phyloP scores from a whole-genome alignment of 92 coral and sea anemone species.

The Umimayanthus chanpuru region DNA sequence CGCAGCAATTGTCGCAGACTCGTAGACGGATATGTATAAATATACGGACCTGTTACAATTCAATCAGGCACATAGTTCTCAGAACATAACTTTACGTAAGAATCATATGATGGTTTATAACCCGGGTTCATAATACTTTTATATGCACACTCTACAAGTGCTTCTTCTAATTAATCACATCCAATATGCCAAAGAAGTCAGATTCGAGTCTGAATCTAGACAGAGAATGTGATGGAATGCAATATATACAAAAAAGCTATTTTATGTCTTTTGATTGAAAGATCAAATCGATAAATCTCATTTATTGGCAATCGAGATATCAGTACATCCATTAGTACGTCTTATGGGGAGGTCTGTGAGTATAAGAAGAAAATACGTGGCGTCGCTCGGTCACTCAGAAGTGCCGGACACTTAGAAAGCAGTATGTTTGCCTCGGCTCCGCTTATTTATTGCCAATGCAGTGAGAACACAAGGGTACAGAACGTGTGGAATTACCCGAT shows the following conservation, averaged over 20 bases:
- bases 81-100: not conserved
- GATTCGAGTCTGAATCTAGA: not conserved
- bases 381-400: conserved; percentile 4
- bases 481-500: not conserved
- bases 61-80: not conserved
- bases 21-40: not conserved
- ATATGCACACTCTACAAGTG: not conserved
- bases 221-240: conserved; percentile 33
- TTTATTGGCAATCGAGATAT: conserved; percentile 81
- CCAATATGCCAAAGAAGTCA: conserved; percentile 5
- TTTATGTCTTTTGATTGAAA: conserved; percentile 21
- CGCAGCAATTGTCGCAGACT: not conserved
- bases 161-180: not conserved
- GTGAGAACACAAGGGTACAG: conserved; percentile 8
- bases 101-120: too few species aligned
- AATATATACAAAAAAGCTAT: not conserved
- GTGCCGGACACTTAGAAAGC: not conserved
- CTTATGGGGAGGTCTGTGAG: conserved; percentile 85
- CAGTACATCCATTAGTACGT: conserved; percentile 55
- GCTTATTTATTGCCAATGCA: conserved; percentile 33
- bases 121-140: not conserved
- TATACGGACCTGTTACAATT: not conserved
- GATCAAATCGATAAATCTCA: conserved; percentile 76
- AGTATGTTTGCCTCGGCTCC: conserved; percentile 16
- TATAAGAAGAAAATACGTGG: conserved; percentile 19